Base-by-base conservation (phyloP, 2,888 invertebrate genomes). In the Drosophila fulvimacula region DNA sequence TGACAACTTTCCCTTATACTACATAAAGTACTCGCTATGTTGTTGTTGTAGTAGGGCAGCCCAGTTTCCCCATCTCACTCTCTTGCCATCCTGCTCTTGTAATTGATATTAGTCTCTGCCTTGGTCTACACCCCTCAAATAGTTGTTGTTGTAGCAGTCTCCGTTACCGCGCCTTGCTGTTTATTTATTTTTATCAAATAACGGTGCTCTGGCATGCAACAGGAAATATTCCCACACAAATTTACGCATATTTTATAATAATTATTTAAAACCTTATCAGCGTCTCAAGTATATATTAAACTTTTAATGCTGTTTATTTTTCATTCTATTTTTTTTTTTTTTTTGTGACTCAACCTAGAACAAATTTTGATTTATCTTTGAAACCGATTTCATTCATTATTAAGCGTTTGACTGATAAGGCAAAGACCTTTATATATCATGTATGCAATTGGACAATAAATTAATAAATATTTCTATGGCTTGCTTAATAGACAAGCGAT, bases 1-100 rank as follows among this genome's bases (percentile, higher is more conserved):
- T 70, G 63, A 64, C 61, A 75, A 71, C 79, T 76, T 76, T 76
- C 79, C 76, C 79, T 67, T 78, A 60, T 55, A 57, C 30, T 32
- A 65, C 11, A 56, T 32, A 60, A 77, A 60, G 38, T 57, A 73
- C 63, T 68, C 62, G 59, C 44, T 52, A 6, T 48, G 15, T 13
- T 46, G 34, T 36, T 57, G 11, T 49, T 41, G 53, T 46, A 34
- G 36, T 56, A 62, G 65, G 66, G 61, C 76, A 58, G 34, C 32
- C 19, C 68, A 46, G 46, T 36, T 19, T 19, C 27, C 24, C 19
- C 46, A 41, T 36, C 38, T 21, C 42, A 19, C 24, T 39, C 51
- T 27, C 32, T 48, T 52, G 32, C 27, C 19, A 15, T 36, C 19
- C 21, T 21, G 51, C 51, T 51, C 30, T 15, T 57, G 73, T 65